Conservation (phyloP, 2,797 vertebrate genomes). For the Schizopygopsis malacanthus region DNA sequence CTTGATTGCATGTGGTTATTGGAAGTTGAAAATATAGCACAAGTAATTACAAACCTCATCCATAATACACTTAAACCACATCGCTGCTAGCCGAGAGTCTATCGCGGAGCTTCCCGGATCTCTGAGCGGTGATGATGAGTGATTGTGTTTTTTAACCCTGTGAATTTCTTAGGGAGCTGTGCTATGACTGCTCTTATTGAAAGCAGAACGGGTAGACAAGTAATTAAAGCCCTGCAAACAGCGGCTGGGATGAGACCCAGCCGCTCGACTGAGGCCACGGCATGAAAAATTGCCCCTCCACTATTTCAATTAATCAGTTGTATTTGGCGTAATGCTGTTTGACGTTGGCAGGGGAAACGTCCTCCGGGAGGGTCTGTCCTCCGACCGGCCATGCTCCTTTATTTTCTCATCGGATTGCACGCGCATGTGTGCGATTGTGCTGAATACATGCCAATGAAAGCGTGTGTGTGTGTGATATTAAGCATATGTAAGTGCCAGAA, state of each 20-base stretch:
- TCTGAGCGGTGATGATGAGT: slow-evolving; percentile 80
- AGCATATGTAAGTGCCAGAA: slow-evolving; percentile 30
- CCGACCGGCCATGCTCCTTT: slow-evolving; percentile 80
- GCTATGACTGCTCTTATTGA: slow-evolving; percentile 77
- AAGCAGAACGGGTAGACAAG: slow-evolving; percentile 81
- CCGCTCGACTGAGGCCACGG: slow-evolving; percentile 77
- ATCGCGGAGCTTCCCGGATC: slow-evolving; percentile 73
- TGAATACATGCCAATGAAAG: slow-evolving; percentile 68
- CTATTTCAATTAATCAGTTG: slow-evolving; percentile 86
- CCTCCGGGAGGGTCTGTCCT: slow-evolving; percentile 83
- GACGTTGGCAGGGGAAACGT: slow-evolving; percentile 82
- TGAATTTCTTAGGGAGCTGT: slow-evolving; percentile 76
- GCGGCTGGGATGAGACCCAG: slow-evolving; percentile 77
- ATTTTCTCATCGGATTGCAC: slow-evolving; percentile 75
- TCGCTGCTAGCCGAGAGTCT: slow-evolving; percentile 71
- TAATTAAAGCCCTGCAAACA: slow-evolving; percentile 82
- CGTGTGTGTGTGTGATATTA: slow-evolving; percentile 36
- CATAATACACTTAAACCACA: slow-evolving; percentile 77
- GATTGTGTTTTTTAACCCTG: slow-evolving; percentile 76
- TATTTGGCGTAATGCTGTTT: slow-evolving; percentile 87
- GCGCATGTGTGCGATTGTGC: slow-evolving; percentile 73
- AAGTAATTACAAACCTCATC: slow-evolving; percentile 76
- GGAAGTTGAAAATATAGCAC: slow-evolving; percentile 68
- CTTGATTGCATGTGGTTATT: slow-evolving; percentile 65
- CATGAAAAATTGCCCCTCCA: slow-evolving; percentile 83